Evolutionary conservation across 2,888 invertebrate species (phyloP), one percentile per base, ranked within the genome.

Genomic region (Orchestes rusci): DNA sequence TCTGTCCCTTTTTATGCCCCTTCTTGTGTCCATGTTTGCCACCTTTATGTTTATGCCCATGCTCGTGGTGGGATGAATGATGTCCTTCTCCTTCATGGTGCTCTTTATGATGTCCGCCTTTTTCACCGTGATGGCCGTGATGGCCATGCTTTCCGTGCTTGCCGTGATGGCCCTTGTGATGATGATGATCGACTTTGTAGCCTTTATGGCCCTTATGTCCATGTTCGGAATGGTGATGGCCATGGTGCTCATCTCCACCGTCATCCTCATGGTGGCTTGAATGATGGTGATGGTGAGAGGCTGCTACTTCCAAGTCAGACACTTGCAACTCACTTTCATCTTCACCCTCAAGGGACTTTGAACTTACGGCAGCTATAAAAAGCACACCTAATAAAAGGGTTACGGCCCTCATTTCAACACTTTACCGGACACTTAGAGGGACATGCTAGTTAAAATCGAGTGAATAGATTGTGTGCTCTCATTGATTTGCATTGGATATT

Each of bases 1-100:
- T 84, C 48, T 85, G 83, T 2, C 85, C 87, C 59, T 87, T 87
- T 59, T 87, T 87, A 66, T 86, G 86, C 1, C 84, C 84, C 58
- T 84, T 86, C 62, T 87, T 84, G 57, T 84, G 82, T 3, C 82
- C 82, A 61, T 80, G 81, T 59, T 86, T 84, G 1, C 80, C 82
- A 1, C 80, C 85, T 60, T 86, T 85, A 62, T 84, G 82, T 10
- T 82, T 82, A 50, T 85, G 80, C 2, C 81, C 84, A 28, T 77
- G 77, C 53, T 84, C 83, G 59, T 87, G 82, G 59, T 86, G 84
- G 50, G 82, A 79, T 1, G 80, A 82, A 59, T 84, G 76, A 56
- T 83, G 77, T 20, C 80, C 81, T 53, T 79, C 78, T 59, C 82
- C 82, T 57, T 83, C 82, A 63, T 84, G 83, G 57, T 84, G 81